phyloP scores from a whole-genome alignment of 2,888 invertebrate genomes.

The Proisotoma minuta region DNA sequence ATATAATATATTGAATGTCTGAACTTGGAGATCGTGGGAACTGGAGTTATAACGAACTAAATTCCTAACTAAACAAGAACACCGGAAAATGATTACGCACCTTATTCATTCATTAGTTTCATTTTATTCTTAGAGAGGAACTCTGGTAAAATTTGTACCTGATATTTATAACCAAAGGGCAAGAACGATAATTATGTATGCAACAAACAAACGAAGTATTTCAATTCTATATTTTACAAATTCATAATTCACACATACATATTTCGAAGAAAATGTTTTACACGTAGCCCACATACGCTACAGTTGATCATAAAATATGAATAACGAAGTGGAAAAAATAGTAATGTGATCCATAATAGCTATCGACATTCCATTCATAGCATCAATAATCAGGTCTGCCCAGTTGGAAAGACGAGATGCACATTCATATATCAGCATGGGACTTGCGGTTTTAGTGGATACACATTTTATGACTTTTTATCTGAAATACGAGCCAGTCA shows the following conservation, averaged over 20 bases:
- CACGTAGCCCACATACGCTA: too few relatives aligned
- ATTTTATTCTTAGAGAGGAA: too few relatives aligned
- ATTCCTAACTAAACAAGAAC: conserved; percentile 5
- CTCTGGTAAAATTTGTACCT: too few relatives aligned
- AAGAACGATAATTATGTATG: neutral
- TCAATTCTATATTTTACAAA: too few relatives aligned
- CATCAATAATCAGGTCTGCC: neutral
- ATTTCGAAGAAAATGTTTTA: too few relatives aligned
- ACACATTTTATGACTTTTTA: conserved; percentile 19
- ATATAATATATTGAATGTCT: neutral
- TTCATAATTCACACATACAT: too few relatives aligned
- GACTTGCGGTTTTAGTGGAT: conserved; percentile 17
- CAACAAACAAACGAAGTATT: neutral
- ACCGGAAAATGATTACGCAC: conserved; percentile 12
- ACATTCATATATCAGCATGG: neutral
- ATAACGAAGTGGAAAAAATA: neutral
- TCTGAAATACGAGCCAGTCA: conserved; percentile 25
- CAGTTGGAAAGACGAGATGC: neutral
- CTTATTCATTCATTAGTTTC: neutral
- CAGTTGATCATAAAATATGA: too few relatives aligned
- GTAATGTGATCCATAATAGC: neutral
- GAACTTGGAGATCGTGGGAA: conserved; percentile 12
- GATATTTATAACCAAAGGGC: conserved; percentile 4
- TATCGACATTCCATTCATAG: neutral
- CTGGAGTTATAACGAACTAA: neutral